Percentiles rank a stretch among this genome's conserved stretches.
These are phyloP conservation scores for Chionomys nivalis DNA, from an alignment of 2,113 vertebrate genomes.

Conservation along the genomic window DNA sequence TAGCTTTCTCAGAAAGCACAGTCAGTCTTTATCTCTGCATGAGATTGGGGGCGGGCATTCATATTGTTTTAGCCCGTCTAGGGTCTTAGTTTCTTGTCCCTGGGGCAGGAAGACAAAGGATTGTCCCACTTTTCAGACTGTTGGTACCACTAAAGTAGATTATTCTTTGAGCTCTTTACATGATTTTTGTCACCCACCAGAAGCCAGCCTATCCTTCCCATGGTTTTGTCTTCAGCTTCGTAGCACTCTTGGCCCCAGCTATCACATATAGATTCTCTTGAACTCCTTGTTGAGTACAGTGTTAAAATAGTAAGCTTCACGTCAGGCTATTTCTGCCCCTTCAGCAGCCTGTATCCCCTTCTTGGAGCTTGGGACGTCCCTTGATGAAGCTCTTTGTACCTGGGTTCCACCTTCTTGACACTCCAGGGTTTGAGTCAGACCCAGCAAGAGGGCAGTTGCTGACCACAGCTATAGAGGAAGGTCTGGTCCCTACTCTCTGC, in stretches of 20 bases:
- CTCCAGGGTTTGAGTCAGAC: background rate
- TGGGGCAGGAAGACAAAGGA: background rate
- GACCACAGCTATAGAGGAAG: background rate
- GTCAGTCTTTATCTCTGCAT: background rate
- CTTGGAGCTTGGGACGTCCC: background rate
- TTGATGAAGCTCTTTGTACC: background rate
- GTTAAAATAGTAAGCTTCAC: background rate
- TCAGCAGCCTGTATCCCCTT: background rate
- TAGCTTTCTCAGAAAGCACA: background rate
- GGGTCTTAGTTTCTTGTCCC: background rate
- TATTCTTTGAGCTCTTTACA: background rate
- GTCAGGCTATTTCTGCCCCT: background rate
- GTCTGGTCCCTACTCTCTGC: background rate
- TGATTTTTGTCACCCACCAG: background rate
- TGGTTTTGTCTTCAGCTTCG: background rate
- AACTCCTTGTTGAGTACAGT: background rate
- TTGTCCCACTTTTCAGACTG: background rate
- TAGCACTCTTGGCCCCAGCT: background rate
- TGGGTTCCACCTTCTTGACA: background rate
- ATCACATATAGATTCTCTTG: background rate
- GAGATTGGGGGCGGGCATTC: background rate
- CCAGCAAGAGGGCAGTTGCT: background rate
- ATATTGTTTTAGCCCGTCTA: background rate
- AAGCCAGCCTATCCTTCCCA: background rate
- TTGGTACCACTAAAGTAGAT: background rate